Evolutionary conservation across 2,888 invertebrate genomes (phyloP).

Genomic region (Xestia rhomboidea): DNA sequence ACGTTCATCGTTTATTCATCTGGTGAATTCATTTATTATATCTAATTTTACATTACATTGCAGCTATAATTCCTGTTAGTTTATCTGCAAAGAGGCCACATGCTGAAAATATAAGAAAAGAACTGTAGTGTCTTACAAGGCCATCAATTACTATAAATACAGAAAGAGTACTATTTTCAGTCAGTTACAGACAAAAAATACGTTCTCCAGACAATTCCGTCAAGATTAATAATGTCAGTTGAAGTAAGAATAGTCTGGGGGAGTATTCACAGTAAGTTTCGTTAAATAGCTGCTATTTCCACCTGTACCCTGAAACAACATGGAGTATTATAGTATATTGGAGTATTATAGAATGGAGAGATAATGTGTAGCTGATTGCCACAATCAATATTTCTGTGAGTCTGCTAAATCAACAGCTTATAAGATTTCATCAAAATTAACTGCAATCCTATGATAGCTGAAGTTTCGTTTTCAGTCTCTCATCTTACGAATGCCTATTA

Average conservation of each 20-base stretch:
- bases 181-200: background rate
- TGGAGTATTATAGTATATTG: too few species aligned
- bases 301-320: conserved; percentile 4
- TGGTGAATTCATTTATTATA: background rate
- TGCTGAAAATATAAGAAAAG: background rate
- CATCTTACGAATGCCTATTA: background rate
- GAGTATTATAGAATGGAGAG: conserved; percentile 9
- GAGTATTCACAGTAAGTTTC: conserved; percentile 17
- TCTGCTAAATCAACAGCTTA: background rate
- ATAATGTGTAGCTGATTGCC: background rate
- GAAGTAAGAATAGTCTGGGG: conserved; percentile 6
- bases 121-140: too few species aligned
- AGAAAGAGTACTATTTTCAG: too few species aligned
- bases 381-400: background rate
- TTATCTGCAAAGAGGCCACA: background rate
- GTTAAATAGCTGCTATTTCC: conserved; percentile 42
- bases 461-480: background rate
- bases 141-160: background rate
- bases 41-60: background rate
- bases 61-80: too few species aligned
- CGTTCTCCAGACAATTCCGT: background rate
- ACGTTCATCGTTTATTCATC: too few species aligned
- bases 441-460: background rate
- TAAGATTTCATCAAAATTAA: background rate
- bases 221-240: conserved; percentile 13